Evolutionary conservation across 1,140 invertebrate genomes (phyloP), one percentile per base, ranked within the genome.

Genomic region (Monomorium pharaonis): DNA sequence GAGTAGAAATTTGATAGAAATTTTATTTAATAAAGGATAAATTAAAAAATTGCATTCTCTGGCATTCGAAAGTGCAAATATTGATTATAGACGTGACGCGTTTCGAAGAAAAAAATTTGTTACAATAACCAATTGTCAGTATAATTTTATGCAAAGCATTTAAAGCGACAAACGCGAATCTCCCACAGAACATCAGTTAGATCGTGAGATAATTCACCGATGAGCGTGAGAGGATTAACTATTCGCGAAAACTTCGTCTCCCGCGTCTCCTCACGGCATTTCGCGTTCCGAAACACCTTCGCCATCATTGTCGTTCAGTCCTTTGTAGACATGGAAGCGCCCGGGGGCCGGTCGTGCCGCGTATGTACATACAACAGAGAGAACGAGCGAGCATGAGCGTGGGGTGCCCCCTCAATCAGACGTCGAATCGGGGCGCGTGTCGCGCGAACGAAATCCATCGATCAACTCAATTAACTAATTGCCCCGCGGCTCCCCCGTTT

Each of bases 391-490:
- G 63, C 33, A 42, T 16, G 70, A 72, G 65, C 72, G 60, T 88
- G 91, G 89, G 89, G 89, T 80, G 70, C 87, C 92, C n/a, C 92
- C 92, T 94, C 92, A 94, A 94, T 94, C 93, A 94, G 93, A 94
- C 91, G 92, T 94, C 92, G 92, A 93, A 89, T 92, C 89, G 89
- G 87, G 81, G 74, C 89, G 92, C 92, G 90, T 90, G 91, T 93
- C 92, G 91, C 85, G 92, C 88, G 89, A 93, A 94, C 91, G 92
- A 94, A 94, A 93, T 94, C 92, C 93, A 93, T 94, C 93, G 92
- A 93, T 94, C 92, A 93, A 94, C 91, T 94, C 92, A 93, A 94
- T 94, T 94, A 93, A 93, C 93, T 94, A 93, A 93, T 94, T 94
- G 93, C 89, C 91, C 91, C 91, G 87, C 75, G 74, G 86, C 89